Evolutionary conservation across 2,113 vertebrate genomes (phyloP).

Genomic region (Neolamprologus sp.): DNA sequence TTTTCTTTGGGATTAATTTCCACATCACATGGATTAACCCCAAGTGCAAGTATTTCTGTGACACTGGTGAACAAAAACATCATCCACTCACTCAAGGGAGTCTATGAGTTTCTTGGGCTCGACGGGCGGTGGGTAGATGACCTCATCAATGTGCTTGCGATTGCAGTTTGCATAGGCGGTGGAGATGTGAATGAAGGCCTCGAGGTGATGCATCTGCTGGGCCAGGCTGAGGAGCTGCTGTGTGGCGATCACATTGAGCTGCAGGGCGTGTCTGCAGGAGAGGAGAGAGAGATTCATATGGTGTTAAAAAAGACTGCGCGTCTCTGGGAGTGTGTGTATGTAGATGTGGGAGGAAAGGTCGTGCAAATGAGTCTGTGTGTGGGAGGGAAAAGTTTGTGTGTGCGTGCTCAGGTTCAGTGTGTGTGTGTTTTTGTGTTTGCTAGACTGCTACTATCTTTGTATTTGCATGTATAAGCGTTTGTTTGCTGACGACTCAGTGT

Average conservation of each 20-base stretch:
- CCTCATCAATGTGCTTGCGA: conserved; percentile 85
- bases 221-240: conserved; percentile 86
- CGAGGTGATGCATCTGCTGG: conserved; percentile 83
- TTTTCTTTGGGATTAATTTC: neutral
- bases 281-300: neutral
- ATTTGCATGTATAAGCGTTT: neutral
- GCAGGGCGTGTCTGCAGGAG: conserved; percentile 76
- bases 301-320: neutral
- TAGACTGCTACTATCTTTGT: neutral
- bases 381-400: neutral
- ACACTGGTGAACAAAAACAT: neutral
- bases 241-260: conserved; percentile 87
- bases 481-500: neutral
- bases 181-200: conserved; percentile 92
- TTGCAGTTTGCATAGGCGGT: conserved; percentile 94
- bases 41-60: neutral
- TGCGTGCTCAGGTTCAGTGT: neutral
- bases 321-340: neutral
- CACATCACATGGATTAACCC: neutral
- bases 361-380: neutral
- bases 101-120: conserved; percentile 89
- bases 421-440: neutral
- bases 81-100: conserved; percentile 84
- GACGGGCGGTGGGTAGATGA: conserved; percentile 87
- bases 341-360: neutral